A percentile compares a stretch with the other conserved stretches of the same genome.
These are phyloP conservation scores for Solea solea DNA, from an alignment of 2,113 vertebrate species.

Conservation along the genomic window DNA sequence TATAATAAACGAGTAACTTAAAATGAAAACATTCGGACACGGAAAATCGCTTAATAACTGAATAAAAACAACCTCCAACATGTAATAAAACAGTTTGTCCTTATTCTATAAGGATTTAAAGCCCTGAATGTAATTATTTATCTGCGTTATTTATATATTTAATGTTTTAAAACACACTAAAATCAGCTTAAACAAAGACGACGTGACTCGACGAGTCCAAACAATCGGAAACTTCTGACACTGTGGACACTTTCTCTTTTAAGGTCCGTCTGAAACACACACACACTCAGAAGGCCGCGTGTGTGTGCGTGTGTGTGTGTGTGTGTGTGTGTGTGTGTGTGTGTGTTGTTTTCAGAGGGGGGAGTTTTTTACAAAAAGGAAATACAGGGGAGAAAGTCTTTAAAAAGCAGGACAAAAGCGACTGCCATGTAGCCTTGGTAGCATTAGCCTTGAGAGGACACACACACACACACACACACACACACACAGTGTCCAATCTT, in stretches of 20 bases:
- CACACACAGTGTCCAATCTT: constrained; percentile 30
- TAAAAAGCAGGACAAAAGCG: constrained; percentile 45
- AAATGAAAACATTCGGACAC: too few relatives aligned
- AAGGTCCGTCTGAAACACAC: neutral
- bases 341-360: constrained; percentile 34
- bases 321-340: constrained; percentile 5
- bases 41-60: too few relatives aligned
- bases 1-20: too few relatives aligned
- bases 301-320: constrained; percentile 2
- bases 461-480: constrained; percentile 45
- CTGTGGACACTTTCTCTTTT: neutral
- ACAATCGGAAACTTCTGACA: neutral
- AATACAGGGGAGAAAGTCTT: constrained; percentile 28
- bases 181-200: too few relatives aligned
- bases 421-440: constrained; percentile 58
- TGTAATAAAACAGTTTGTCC: too few relatives aligned
- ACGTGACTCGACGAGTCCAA: too few relatives aligned
- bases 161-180: too few relatives aligned
- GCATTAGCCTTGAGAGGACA: constrained; percentile 55
- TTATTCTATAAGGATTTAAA: too few relatives aligned
- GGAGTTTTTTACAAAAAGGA: constrained; percentile 18
- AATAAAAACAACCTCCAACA: too few relatives aligned
- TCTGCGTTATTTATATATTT: too few relatives aligned
- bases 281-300: constrained; percentile 10
- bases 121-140: too few relatives aligned